phyloP scores from a whole-genome alignment of 2,797 vertebrate genomes.

The Streptopelia turtur region DNA sequence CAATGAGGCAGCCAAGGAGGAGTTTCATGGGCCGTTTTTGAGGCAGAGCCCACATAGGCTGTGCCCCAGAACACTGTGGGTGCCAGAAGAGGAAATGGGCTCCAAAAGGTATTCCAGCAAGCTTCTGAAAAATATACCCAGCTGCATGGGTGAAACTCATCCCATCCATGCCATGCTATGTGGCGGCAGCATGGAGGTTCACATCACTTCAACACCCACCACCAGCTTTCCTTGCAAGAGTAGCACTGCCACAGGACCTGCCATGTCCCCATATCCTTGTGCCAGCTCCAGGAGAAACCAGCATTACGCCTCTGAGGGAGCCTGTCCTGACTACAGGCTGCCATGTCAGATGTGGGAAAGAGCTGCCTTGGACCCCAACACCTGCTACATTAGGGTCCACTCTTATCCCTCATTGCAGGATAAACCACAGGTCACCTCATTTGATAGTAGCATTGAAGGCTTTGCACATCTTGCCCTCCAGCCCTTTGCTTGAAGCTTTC shows the following conservation, averaged over 20 bases:
- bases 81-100: not conserved
- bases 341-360: not conserved
- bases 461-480: not conserved
- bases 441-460: not conserved
- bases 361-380: not conserved
- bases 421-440: not conserved
- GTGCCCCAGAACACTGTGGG: not conserved
- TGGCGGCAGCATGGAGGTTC: not conserved
- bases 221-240: not conserved
- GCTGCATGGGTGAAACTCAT: accelerated
- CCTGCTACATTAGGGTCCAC: accelerated
- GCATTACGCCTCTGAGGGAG: not conserved
- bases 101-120: not conserved
- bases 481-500: not conserved
- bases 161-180: not conserved
- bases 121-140: not conserved
- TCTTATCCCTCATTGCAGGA: not conserved
- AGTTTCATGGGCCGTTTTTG: not conserved
- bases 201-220: not conserved
- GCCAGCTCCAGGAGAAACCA: not conserved
- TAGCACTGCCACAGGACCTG: not conserved
- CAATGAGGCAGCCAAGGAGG: not conserved
- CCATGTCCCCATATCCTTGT: not conserved
- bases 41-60: not conserved
- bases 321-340: not conserved